phyloP scores from a whole-genome alignment of 2,113 vertebrate genomes.

The Burhinus oedicnemus region DNA sequence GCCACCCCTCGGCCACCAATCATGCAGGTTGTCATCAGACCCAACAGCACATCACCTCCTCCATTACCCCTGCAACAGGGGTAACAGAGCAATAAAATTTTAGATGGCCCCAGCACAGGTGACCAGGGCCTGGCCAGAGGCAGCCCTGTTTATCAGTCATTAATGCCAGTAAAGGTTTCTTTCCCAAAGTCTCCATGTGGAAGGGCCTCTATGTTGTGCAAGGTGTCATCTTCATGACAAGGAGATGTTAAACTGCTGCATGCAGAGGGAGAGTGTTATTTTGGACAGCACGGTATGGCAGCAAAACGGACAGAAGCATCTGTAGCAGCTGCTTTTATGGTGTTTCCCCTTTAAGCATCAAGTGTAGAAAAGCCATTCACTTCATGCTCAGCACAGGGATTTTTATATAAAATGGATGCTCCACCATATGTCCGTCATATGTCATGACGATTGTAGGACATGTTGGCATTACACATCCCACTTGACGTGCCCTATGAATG shows the following conservation, averaged over 20 bases:
- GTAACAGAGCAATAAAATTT: not conserved
- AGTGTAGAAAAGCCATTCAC: not conserved
- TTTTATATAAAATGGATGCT: not conserved
- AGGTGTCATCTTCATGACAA: not conserved
- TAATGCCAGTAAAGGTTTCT: not conserved
- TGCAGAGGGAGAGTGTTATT: not conserved
- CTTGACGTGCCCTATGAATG: not conserved
- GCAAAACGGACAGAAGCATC: not conserved
- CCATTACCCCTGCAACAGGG: not conserved
- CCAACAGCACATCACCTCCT: not conserved
- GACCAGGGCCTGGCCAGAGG: not conserved
- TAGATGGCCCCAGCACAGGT: not conserved
- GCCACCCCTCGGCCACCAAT: not conserved
- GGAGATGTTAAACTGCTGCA: not conserved
- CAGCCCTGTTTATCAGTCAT: not conserved
- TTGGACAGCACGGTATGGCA: not conserved
- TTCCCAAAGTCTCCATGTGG: not conserved
- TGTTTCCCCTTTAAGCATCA: not conserved
- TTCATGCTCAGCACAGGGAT: not conserved
- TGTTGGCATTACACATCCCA: constrained; percentile 38
- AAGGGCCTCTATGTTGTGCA: not conserved
- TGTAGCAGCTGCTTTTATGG: not conserved
- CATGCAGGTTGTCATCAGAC: not conserved
- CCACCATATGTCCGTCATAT: not conserved
- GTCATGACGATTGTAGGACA: not conserved